A percentile compares a stretch with the other conserved stretches of the same genome.
Conservation (phyloP, 2,113 vertebrate genomes). For the Saimiri boliviensis region DNA sequence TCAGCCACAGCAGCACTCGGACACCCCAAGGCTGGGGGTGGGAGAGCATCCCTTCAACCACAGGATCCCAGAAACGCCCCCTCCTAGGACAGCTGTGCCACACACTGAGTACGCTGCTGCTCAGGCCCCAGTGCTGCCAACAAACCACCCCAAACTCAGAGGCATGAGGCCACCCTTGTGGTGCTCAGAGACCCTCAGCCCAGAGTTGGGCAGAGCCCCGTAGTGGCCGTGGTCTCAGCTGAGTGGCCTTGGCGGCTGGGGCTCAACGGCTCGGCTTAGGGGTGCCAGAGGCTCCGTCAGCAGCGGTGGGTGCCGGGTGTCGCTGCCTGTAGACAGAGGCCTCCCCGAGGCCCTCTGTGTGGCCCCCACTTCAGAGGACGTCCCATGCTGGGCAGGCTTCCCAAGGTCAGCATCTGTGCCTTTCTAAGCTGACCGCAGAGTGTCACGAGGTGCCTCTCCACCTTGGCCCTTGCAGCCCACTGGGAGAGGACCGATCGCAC, state of each 20-base stretch:
- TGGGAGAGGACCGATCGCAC: too few relatives aligned
- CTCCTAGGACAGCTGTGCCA: neutral
- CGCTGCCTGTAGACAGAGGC: neutral
- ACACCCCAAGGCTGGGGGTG: neutral
- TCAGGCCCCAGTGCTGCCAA: accelerated
- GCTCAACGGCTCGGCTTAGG: neutral
- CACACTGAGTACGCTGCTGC: accelerated
- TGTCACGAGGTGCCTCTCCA: accelerated
- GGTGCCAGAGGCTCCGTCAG: neutral
- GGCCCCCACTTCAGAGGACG: neutral
- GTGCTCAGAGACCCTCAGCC: accelerated
- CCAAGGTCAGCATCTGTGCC: accelerated
- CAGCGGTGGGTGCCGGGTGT: neutral
- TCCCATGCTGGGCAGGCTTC: neutral
- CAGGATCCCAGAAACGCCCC: neutral
- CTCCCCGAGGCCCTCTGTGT: neutral
- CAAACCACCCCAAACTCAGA: neutral
- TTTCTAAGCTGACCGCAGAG: neutral
- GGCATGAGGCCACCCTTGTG: accelerated
- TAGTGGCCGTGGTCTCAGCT: neutral
- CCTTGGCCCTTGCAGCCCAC: neutral
- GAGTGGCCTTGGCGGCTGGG: neutral
- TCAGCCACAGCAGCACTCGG: too few relatives aligned
- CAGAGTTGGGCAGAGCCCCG: accelerated
- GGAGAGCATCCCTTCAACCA: neutral